Evolutionary conservation across 2,888 invertebrate species (phyloP).

Genomic region (Maniola hyperantus): DNA sequence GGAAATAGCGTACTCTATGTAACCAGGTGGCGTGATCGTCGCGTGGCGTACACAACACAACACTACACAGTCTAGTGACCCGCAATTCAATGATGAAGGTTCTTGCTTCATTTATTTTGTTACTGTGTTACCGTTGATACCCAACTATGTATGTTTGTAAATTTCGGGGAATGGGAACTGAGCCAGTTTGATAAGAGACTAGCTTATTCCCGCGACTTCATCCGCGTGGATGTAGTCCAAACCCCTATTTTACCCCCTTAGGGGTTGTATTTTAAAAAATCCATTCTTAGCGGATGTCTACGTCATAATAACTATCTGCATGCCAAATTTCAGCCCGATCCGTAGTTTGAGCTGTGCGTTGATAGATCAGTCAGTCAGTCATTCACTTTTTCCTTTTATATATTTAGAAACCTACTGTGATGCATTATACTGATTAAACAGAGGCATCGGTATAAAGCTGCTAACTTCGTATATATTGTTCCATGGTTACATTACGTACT

Average conservation of each 20-base stretch:
- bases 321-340: no score
- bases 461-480: background rate
- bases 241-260: no score
- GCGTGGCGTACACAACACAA: slow-evolving; percentile 63
- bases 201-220: no score
- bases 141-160: background rate
- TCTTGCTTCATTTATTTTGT: slow-evolving; percentile 12
- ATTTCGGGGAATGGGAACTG: background rate
- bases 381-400: no score
- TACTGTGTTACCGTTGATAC: background rate
- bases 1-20: slow-evolving; percentile 43
- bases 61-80: slow-evolving; percentile 73
- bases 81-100: slow-evolving; percentile 49
- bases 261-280: no score
- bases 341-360: no score
- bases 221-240: no score
- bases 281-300: no score
- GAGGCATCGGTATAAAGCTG: background rate
- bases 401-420: background rate
- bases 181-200: background rate
- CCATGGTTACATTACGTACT: no score
- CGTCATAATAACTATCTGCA: no score
- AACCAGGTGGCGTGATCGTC: slow-evolving; percentile 68
- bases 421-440: no score
- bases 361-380: no score